Evolutionary conservation across 2,888 invertebrate genomes (phyloP), one percentile per base, ranked within the genome.

Genomic region (Argyresthia goedartella): DNA sequence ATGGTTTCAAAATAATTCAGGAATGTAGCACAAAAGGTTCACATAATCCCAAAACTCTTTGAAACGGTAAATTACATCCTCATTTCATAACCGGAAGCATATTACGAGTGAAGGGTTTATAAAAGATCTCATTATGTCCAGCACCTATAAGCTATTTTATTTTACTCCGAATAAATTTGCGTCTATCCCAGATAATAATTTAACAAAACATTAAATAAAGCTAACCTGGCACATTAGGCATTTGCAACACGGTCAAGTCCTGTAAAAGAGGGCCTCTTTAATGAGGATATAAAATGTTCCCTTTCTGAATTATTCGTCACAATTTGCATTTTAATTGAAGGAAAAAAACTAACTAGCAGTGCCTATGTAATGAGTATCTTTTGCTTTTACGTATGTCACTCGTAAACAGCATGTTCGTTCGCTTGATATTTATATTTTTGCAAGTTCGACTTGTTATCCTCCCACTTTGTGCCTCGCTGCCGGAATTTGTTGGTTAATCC

Each of bases 241-340:
- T 67, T 73, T 69, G 61, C 63, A 66, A 65, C 66, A 63, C 59
- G 60, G 61, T 48, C 55, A 6, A 43, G 44, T 33, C 43, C 62
- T 63, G 67, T 70, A 69, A 74, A 66, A 69, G 64, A 66, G 66
- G 65, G 64, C 60, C 63, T 60, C 61, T 66, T 75, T 77, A 75
- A 75, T 73, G 71, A 73, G 71, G 64, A 65, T 64, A 73, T 71
- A 73, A 76, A 75, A 73, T 71, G 64, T 69, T 66, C 64, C 66
- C 67, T 69, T 68, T 66, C 67, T 69, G 66, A 78, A 69, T 72
- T 76, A 79, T 77, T 69, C 62, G 63, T 64, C 58, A 55, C 59
- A 72, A 79, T 79, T 78, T 71, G 66, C 77, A 78, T 76, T 74
- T 78, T 73, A 73, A 79, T 76, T 72, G 67, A 64, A 69, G 73